Evolutionary conservation across 1,140 invertebrate genomes (phyloP), one percentile per base, ranked within the genome.

Genomic region (Heliconius melpomene): DNA sequence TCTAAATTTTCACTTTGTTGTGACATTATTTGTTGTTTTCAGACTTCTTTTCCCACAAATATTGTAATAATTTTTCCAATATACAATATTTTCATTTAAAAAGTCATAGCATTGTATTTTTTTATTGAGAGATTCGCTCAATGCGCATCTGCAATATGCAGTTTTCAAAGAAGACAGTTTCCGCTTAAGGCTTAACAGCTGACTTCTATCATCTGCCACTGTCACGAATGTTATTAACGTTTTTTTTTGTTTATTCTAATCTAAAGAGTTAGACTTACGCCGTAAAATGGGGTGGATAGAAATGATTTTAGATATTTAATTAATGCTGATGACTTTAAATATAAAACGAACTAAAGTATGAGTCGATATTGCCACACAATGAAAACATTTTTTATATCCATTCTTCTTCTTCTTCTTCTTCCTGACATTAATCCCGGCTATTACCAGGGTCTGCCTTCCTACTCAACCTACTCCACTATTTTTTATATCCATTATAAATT

Each of bases 1-100:
- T 88, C 87, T 40, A 88, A 80, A 82, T 82, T 82, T 82, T 88
- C 88, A 85, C 76, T 86, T 81, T 85, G 86, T 81, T 84, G 86
- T 75, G 87, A 77, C 88, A 90, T 90, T 70, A 46, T 83, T 84
- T 66, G 23, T 66, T 13, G 26, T 8, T 66, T 26, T 13, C 60
- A 66, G 11, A 29, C 13, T 29, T 66, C 26, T 66, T 66, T 11
- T 26, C 20, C 0, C 11, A 16, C 5, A 66, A 23, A 66, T 26
- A 66, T 66, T 26, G 70, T 20, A 40, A 72, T 71, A 16, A 32
- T 36, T 32, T 32, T 29, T 36, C 13, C 32, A 71, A 32, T 71
- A 23, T 23, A 7, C 23, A 3, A 40, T 29, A 11, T 26, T 11
- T 38, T 72, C 71, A 38, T n/a, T 18, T 36, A 40, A 72, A 38